These are phyloP conservation scores for Brachypalpus laphriformis DNA, from an alignment of 2,888 invertebrate species.

Conservation along the genomic window DNA sequence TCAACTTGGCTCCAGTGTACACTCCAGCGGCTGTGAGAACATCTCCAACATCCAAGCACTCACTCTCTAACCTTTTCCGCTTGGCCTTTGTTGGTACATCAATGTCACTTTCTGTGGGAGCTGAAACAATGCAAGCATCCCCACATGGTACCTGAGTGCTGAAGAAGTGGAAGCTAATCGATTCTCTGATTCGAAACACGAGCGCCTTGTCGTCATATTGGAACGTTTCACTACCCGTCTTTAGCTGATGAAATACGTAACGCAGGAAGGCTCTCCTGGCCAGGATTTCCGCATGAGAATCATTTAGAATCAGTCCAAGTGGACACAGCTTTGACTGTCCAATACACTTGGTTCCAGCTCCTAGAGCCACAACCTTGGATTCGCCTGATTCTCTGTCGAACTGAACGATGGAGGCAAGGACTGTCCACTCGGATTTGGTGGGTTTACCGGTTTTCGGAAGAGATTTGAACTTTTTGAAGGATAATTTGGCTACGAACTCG, in stretches of 20 bases:
- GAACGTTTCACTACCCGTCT: slow-evolving; percentile 80
- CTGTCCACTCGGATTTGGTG: slow-evolving; percentile 90
- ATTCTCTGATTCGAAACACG: slow-evolving; percentile 84
- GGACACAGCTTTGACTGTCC: slow-evolving; percentile 87
- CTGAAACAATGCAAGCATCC: slow-evolving; percentile 92
- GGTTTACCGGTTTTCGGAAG: slow-evolving; percentile 93
- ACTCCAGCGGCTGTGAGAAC: slow-evolving; percentile 62
- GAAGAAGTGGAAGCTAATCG: slow-evolving; percentile 91
- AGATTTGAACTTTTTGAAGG: slow-evolving; percentile 85
- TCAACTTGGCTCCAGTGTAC: slow-evolving; percentile 95
- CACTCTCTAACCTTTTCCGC: slow-evolving; percentile 67
- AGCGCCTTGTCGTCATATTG: slow-evolving; percentile 76
- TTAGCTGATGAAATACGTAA: slow-evolving; percentile 88
- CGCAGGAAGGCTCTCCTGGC: slow-evolving; percentile 92
- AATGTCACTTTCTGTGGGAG: slow-evolving; percentile 4
- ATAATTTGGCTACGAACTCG: slow-evolving; percentile 85
- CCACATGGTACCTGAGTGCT: slow-evolving; percentile 96
- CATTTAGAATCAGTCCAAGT: slow-evolving; percentile 90
- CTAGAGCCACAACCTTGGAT: slow-evolving; percentile 89
- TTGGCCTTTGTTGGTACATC: slow-evolving; percentile 75
- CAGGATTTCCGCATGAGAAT: slow-evolving; percentile 96
- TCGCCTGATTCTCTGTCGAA: slow-evolving; percentile 81
- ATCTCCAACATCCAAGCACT: slow-evolving; percentile 24
- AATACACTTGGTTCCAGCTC: slow-evolving; percentile 96
- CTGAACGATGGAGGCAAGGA: slow-evolving; percentile 89